Evolutionary conservation across 1,140 invertebrate genomes (phyloP), one percentile per base, ranked within the genome.

Genomic region (Pseudachorutes palmiensis): DNA sequence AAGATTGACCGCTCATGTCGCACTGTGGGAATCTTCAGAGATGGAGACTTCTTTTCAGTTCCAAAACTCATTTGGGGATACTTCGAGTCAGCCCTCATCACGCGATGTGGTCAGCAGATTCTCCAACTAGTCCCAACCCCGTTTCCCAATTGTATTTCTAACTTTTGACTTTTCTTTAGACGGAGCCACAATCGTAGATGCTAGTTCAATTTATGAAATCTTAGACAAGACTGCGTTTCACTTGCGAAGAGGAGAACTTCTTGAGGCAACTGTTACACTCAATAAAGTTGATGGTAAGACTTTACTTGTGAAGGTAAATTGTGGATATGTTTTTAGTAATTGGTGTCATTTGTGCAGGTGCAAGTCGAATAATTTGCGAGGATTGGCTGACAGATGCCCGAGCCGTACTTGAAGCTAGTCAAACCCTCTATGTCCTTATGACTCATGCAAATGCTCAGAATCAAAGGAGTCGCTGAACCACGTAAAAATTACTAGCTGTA

Each of bases 351-450:
- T 16, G 9, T 48, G 28, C 58, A 69, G 63, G 63, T 48, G 58
- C 70, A 16, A 57, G 68, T 22, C n/a, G 71, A 28, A 22, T 65
- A 63, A 49, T 72, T n/a, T 67, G 65, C 33, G 31, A 65, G 41
- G 71, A 72, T 60, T 72, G 71, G 71, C 28, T 72, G 29, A 2
- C 36, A 12, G 71, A 72, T 60, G 71, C 71, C 5, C 55, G 71
- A 29, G 22, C 62, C 0, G 63, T 70, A 9, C 48, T 72, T 26
- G 71, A 72, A 61, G 66, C 68, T 5, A 72, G 70, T 59, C 71
- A 72, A 41, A 66, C 71, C 0, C 55, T 72, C 24, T 68, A 68
- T 45, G 69, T 66, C 2, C 65, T 72, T 0, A 72, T 72, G 66
- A 64, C 69, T 14, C 60, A 72, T 66, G 71, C 71, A 14, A 67